Conservation (phyloP, 2,797 vertebrate genomes). For the Sebastolobus altivelis region DNA sequence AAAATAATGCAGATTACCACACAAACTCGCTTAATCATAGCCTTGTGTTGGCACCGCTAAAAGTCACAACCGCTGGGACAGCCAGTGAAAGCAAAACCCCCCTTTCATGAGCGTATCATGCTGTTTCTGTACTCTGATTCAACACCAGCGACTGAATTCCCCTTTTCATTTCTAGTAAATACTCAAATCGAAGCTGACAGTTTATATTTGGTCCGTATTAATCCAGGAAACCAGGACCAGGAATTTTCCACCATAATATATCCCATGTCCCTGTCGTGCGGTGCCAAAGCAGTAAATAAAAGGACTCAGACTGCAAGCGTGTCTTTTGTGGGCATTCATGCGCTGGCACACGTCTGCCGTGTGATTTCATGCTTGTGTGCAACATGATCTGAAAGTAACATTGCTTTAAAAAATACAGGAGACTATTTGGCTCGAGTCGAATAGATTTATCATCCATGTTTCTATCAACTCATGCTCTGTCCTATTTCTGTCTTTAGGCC, state of each 20-base stretch:
- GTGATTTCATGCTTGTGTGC: slow-evolving; percentile 63
- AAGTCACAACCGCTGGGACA: slow-evolving; percentile 28
- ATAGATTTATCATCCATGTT: neutral
- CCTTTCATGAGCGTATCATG: slow-evolving; percentile 50
- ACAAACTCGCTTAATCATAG: slow-evolving; percentile 40
- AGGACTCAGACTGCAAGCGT: slow-evolving; percentile 19
- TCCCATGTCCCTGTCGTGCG: slow-evolving; percentile 49
- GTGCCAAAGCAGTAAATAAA: slow-evolving; percentile 68
- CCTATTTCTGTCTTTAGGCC: neutral
- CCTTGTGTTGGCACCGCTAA: slow-evolving; percentile 44
- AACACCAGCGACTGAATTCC: slow-evolving; percentile 39
- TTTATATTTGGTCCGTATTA: slow-evolving; percentile 67
- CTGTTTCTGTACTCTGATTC: slow-evolving; percentile 45
- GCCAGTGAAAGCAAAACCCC: slow-evolving; percentile 48
- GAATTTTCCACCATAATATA: slow-evolving; percentile 66
- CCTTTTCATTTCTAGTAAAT: slow-evolving; percentile 49
- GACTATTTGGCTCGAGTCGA: neutral
- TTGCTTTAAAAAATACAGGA: slow-evolving; percentile 12
- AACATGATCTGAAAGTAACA: slow-evolving; percentile 40
- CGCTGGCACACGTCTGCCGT: slow-evolving; percentile 23
- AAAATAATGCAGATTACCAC: slow-evolving; percentile 36
- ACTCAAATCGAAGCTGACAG: slow-evolving; percentile 69
- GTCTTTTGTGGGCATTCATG: slow-evolving; percentile 54
- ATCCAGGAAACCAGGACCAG: slow-evolving; percentile 70
- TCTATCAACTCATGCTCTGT: neutral